Evolutionary conservation across 2,797 vertebrate species (phyloP).

Genomic region (Phrynocephalus forsythii): DNA sequence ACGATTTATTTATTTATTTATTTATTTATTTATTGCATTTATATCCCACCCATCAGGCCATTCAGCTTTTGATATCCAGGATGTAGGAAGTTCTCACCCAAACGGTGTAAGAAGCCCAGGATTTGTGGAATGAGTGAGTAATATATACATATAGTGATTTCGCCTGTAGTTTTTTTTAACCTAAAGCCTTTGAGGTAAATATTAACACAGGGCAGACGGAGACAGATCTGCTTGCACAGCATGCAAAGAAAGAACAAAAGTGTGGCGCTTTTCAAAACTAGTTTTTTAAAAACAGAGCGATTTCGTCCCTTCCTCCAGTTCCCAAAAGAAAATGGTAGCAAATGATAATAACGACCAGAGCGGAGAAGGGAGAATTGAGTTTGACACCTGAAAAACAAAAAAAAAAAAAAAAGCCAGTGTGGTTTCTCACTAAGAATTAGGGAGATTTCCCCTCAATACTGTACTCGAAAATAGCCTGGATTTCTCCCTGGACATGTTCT

Average conservation of each 20-base stretch:
- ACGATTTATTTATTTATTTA: too few relatives aligned
- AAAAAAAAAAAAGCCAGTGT: too few relatives aligned
- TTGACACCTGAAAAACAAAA: too few relatives aligned
- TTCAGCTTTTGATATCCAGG: slow-evolving; percentile 48
- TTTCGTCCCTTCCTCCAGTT: not conserved
- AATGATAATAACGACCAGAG: too few relatives aligned
- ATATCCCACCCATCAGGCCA: too few relatives aligned
- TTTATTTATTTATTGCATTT: too few relatives aligned
- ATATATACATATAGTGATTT: too few relatives aligned
- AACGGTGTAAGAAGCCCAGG: slow-evolving; percentile 60
- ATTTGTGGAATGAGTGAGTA: slow-evolving; percentile 42
- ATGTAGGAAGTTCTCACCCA: slow-evolving; percentile 71
- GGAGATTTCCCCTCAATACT: too few relatives aligned
- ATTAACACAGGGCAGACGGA: slow-evolving; percentile 35
- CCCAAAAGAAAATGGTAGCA: too few relatives aligned
- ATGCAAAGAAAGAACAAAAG: slow-evolving; percentile 25
- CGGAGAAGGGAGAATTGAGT: too few relatives aligned
- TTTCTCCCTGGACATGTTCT: not conserved
- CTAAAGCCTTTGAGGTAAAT: slow-evolving; percentile 63
- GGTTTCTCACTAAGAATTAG: too few relatives aligned
- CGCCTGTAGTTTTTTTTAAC: slow-evolving; percentile 46
- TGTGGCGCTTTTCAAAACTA: not conserved
- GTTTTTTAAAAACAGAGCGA: not conserved
- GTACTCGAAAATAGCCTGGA: not conserved
- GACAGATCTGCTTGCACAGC: slow-evolving; percentile 50